Evolutionary conservation across 2,113 vertebrate genomes (phyloP), one percentile per base, ranked within the genome.

Genomic region (Columba livia): DNA sequence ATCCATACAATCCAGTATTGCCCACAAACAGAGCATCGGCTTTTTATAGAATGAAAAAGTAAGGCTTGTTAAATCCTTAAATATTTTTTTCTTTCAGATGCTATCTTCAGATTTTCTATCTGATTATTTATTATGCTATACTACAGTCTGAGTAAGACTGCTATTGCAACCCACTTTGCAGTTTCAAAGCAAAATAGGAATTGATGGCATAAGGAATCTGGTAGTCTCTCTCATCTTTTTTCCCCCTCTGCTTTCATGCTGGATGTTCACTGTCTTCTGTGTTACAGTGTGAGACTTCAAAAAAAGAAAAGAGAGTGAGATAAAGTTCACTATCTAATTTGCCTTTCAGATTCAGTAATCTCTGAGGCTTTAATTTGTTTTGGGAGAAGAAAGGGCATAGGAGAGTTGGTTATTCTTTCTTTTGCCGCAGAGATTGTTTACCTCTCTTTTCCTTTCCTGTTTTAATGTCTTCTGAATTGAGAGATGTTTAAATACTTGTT

Each of bases 31-130:
- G 99, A 97, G 99, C 99, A 10, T 98, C 99, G 1, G 97, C 98
- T 50, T 99, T 99, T 97, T 98, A 98, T 72, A 98, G 98, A 95
- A 97, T 99, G 87, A 99, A 98, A 95, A 99, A 99, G 99, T 99
- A 98, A 98, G 98, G 17, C 7, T 75, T 85, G 23, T 77, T 85
- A 28, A 71, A 78, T 48, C 34, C 13, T 9, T 88, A 47, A 19
- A 15, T 53, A 12, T 67, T 88, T 92, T 88, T 4, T 28, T 82
- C 9, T n/a, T 82, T 85, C 1, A 25, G 69, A 47, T n/a, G 5
- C 21, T 90, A 2, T 17, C 21, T 88, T 90, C 42, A 58, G 19
- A 24, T 56, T 66, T 67, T 74, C 75, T 34, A 8, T 61, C 5
- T 83, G 12, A 4, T 75, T 60, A 34, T n/a, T 57, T 40, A 25